Conservation (phyloP, 1,140 invertebrate genomes). For the Brachionus sp. region DNA sequence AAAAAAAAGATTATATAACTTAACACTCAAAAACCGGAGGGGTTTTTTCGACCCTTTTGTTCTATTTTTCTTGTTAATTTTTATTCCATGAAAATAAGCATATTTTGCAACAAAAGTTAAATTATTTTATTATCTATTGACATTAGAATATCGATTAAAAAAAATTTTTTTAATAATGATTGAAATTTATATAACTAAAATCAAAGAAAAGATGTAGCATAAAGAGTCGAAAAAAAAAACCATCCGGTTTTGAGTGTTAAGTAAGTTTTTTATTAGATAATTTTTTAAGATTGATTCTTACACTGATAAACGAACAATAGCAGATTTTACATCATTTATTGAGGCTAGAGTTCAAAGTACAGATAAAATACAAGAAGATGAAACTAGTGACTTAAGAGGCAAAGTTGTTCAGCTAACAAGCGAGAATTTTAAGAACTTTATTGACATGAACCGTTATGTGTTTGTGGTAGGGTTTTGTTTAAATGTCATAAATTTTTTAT, state of each 20-base stretch:
- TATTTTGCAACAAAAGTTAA: too few species aligned
- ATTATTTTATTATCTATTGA: too few species aligned
- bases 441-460: neutral
- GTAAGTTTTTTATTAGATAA: neutral
- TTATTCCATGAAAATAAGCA: too few species aligned
- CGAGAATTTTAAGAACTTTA: neutral
- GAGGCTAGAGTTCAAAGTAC: neutral
- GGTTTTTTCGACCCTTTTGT: too few species aligned
- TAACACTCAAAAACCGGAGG: too few species aligned
- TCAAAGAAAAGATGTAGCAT: too few species aligned
- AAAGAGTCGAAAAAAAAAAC: too few species aligned
- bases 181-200: too few species aligned
- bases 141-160: too few species aligned
- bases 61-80: too few species aligned
- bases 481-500: neutral
- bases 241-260: too few species aligned
- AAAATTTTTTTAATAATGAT: too few species aligned
- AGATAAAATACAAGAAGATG: neutral
- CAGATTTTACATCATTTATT: neutral
- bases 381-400: neutral
- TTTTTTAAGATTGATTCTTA: slow-evolving; percentile 7
- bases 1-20: neutral
- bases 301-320: neutral
- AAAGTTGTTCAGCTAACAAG: neutral
- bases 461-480: neutral